phyloP scores from a whole-genome alignment of 2,888 invertebrate species.

The Cheilosia variabilis region DNA sequence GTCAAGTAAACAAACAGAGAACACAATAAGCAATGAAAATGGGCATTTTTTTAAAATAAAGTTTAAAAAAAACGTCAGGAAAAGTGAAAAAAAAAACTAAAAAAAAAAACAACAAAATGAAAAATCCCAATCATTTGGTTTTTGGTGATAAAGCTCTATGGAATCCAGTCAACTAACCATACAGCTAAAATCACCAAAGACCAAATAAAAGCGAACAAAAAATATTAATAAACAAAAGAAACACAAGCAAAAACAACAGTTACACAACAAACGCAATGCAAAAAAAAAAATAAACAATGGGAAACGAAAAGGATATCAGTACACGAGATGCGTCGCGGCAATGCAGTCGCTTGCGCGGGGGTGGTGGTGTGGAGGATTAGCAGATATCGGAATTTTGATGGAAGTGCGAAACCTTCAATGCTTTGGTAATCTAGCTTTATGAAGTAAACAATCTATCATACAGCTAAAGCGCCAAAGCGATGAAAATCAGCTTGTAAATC shows the following conservation, averaged over 20 bases:
- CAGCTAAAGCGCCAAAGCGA: constrained; percentile 96
- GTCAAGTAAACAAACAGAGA: constrained; percentile 48
- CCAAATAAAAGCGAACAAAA: constrained; percentile 83
- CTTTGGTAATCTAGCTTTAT: constrained; percentile 99
- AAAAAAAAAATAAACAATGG: constrained; percentile 53
- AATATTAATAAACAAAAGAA: constrained; percentile 37
- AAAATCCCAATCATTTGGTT: constrained; percentile 84
- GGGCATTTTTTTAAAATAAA: background rate
- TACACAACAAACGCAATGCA: constrained; percentile 57
- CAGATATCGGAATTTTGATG: constrained; percentile 71
- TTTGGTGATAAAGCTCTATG: constrained; percentile 92
- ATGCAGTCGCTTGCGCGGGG: constrained; percentile 3
- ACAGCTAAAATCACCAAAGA: constrained; percentile 91
- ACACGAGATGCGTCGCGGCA: constrained; percentile 2
- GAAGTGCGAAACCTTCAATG: constrained; percentile 85
- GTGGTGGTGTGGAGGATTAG: constrained; percentile 37
- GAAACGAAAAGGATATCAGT: constrained; percentile 7
- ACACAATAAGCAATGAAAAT: constrained; percentile 5
- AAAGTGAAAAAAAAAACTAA: constrained; percentile 22
- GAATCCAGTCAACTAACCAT: constrained; percentile 84
- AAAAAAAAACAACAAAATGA: constrained; percentile 52
- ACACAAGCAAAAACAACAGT: constrained; percentile 30
- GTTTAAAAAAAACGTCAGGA: background rate
- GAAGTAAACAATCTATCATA: constrained; percentile 90
- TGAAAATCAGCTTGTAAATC: constrained; percentile 84